phyloP scores from a whole-genome alignment of 30 jellyfish, hydroid and myxozoan genomes.

The Calvadosia cruxmelitensis region DNA sequence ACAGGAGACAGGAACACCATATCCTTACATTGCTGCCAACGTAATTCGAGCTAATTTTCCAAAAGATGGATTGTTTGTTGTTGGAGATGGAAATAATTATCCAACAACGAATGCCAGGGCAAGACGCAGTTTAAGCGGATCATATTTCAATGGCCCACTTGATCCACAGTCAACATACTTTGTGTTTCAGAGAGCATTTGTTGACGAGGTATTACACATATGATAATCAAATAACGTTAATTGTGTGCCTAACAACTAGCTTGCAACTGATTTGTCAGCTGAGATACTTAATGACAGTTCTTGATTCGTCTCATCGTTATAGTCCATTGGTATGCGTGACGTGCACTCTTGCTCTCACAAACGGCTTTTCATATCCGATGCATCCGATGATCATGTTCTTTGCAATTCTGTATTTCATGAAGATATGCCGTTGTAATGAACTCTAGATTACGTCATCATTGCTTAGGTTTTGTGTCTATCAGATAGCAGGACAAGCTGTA shows the following conservation, averaged over 20 bases:
- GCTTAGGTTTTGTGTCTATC: no score
- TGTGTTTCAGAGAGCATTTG: slow-evolving; percentile 11
- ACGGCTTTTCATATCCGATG: no score
- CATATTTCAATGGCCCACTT: slow-evolving; percentile 11
- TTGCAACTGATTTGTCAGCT: no score
- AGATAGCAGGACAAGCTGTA: no score
- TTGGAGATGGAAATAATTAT: not conserved
- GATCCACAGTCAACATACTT: slow-evolving; percentile 3
- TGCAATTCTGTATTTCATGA: no score
- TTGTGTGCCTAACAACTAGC: no score
- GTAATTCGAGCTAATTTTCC: slow-evolving; percentile 3
- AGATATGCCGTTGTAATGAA: no score
- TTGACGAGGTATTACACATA: not conserved
- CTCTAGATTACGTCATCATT: no score
- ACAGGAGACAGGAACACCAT: not conserved
- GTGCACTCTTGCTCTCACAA: no score
- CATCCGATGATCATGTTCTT: no score
- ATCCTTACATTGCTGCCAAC: slow-evolving; percentile 9
- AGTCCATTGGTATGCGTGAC: not conserved
- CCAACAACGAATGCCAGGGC: not conserved
- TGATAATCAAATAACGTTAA: not conserved
- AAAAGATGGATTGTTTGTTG: slow-evolving; percentile 1
- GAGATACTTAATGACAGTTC: no score
- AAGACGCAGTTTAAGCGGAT: not conserved
- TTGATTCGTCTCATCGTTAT: no score